Evolutionary conservation across 2,888 invertebrate genomes (phyloP), one percentile per base, ranked within the genome.

Genomic region (Oxytorus armatus): DNA sequence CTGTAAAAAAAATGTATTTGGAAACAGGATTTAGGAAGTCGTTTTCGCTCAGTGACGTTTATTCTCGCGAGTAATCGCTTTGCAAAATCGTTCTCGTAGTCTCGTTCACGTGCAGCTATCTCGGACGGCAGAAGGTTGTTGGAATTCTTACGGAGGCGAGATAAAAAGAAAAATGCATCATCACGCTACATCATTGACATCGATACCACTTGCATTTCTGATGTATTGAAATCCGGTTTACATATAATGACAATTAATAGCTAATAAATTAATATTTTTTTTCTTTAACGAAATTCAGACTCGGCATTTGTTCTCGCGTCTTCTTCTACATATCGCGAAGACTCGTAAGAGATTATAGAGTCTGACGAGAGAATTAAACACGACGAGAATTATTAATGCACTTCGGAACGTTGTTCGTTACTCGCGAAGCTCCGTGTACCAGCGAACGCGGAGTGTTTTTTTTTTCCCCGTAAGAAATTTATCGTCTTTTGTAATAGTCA

Each of bases 71-170:
- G 8, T n/a, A 29, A 59, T 59, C 21, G 47, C 57, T 21, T 57
- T 21, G 70, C n/a, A 18, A 59, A 33, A 47, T 25, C 51, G 21
- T 47, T 39, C 44, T 57, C 57, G 44, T n/a, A n/a, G n/a, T n/a
- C n/a, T n/a, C n/a, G n/a, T n/a, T n/a, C 29, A 14, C 33, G 44
- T 44, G 44, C 55, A 18, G 10, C 44, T 23, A 59, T 59, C 70
- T 59, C 59, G 70, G 59, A 70, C 59, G 47, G 57, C 47, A 70
- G 70, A 70, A 70, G 70, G 70, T 70, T 59, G 70, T 59, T 59
- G 2, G 59, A 49, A 59, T 70, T 70, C 70, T 59, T 33, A 33
- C 33, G 21, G 59, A 70, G 57, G 70, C 44, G 59, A 39, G 14
- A 47, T 3, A 23, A 16, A 55, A 69, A 33, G 29, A 57, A 55